phyloP scores from a whole-genome alignment of 1,140 invertebrate genomes.

The Brachionus angularis region DNA sequence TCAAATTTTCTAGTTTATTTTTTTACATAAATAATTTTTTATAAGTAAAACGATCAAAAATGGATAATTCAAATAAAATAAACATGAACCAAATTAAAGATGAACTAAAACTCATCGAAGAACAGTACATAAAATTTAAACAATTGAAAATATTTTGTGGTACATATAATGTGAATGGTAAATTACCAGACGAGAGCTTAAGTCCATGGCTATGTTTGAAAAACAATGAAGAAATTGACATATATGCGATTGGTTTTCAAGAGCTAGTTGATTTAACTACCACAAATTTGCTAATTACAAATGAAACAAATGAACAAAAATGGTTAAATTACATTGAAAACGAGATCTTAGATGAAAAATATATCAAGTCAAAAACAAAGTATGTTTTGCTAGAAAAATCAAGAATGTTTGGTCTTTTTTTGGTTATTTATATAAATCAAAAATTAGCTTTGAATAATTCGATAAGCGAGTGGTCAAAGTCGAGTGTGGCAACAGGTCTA shows the following conservation, averaged over 20 bases:
- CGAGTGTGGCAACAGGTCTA: slow-evolving; percentile 93
- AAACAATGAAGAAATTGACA: slow-evolving; percentile 64
- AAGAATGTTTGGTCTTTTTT: slow-evolving; percentile 82
- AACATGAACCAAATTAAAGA: no score
- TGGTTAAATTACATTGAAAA: slow-evolving; percentile 61
- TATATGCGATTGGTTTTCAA: slow-evolving; percentile 96
- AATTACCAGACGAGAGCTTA: slow-evolving; percentile 48
- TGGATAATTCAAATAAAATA: no score
- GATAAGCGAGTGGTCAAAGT: slow-evolving; percentile 74
- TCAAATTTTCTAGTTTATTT: no score
- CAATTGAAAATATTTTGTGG: slow-evolving; percentile 25
- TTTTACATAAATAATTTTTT: no score
- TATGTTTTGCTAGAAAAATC: slow-evolving; percentile 91
- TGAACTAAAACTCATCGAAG: slow-evolving; percentile 18
- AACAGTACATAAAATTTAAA: slow-evolving; percentile 31
- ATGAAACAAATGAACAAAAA: slow-evolving; percentile 26
- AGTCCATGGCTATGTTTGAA: slow-evolving; percentile 41
- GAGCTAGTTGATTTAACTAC: slow-evolving; percentile 99
- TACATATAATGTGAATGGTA: slow-evolving; percentile 63
- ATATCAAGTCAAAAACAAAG: neutral
- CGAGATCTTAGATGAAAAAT: neutral
- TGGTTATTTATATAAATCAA: slow-evolving; percentile 61
- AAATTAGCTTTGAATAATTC: neutral
- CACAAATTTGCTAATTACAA: slow-evolving; percentile 64
- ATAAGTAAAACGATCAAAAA: no score